Conservation (phyloP, 2,113 vertebrate species). For the Alosa alosa region DNA sequence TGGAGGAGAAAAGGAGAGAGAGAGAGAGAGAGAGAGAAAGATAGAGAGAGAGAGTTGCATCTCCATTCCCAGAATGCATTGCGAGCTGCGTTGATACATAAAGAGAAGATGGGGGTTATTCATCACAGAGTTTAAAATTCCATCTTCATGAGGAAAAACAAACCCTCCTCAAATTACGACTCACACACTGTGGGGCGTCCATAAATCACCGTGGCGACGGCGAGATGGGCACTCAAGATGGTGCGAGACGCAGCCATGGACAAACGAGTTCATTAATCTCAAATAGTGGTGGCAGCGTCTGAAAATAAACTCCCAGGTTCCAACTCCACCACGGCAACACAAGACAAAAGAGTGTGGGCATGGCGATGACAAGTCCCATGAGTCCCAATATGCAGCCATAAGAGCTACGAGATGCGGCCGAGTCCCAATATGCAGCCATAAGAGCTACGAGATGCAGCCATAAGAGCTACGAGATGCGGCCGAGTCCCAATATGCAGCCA, state of each 20-base stretch:
- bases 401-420: neutral
- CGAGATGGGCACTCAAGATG: conserved; percentile 25
- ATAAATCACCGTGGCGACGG: conserved; percentile 41
- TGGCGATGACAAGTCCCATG: neutral
- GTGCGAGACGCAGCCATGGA: conserved; percentile 22
- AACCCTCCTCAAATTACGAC: conserved; percentile 45
- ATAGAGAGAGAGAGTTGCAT: neutral
- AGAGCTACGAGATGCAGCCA: too few species aligned
- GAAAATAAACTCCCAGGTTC: conserved; percentile 36
- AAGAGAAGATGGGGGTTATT: conserved; percentile 36
- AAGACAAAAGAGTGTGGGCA: neutral
- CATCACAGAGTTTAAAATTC: conserved; percentile 45
- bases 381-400: neutral
- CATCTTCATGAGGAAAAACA: conserved; percentile 49
- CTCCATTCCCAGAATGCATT: neutral
- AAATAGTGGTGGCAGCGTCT: neutral
- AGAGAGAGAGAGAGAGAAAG: neutral
- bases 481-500: too few species aligned
- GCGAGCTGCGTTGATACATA: neutral
- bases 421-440: too few species aligned
- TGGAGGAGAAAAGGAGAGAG: neutral
- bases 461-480: too few species aligned
- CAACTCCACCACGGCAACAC: neutral
- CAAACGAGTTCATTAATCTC: conserved; percentile 50
- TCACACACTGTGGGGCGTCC: conserved; percentile 41